Evolutionary conservation across 2,113 vertebrate species (phyloP).

Genomic region (Azemiops feae): DNA sequence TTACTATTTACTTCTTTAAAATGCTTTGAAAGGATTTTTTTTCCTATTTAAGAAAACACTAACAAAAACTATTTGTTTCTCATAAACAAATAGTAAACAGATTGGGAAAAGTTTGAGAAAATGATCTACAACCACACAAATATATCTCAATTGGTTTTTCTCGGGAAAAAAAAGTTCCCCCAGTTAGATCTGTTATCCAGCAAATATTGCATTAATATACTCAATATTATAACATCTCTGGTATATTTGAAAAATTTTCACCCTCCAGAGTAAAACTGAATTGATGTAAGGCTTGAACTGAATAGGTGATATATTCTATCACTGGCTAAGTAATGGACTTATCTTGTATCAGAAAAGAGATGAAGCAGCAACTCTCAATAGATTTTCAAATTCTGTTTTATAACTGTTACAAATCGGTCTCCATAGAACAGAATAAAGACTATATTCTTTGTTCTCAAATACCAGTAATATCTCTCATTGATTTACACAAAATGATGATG

Average conservation of each 20-base stretch:
- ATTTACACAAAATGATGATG: conserved; percentile 37
- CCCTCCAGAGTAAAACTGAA: neutral
- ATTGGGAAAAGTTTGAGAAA: neutral
- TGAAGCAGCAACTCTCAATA: conserved; percentile 9
- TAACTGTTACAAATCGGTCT: neutral
- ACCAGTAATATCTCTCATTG: neutral
- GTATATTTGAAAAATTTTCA: conserved; percentile 20
- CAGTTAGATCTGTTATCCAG: conserved; percentile 48
- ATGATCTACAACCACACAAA: neutral
- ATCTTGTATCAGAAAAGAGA: neutral
- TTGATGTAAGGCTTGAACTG: neutral
- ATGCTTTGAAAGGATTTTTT: neutral
- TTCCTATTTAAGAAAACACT: neutral
- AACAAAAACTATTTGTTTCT: neutral
- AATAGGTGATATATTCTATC: neutral
- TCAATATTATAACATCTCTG: conserved; percentile 18
- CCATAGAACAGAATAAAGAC: neutral
- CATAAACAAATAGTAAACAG: neutral
- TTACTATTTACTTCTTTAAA: neutral
- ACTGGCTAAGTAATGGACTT: neutral
- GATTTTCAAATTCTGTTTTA: conserved; percentile 30
- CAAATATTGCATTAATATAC: conserved; percentile 37
- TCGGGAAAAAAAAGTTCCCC: conserved; percentile 54
- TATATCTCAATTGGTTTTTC: conserved; percentile 37
- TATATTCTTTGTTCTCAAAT: neutral